phyloP scores from a whole-genome alignment of 1,140 invertebrate genomes.

The Olivierus martensii region DNA sequence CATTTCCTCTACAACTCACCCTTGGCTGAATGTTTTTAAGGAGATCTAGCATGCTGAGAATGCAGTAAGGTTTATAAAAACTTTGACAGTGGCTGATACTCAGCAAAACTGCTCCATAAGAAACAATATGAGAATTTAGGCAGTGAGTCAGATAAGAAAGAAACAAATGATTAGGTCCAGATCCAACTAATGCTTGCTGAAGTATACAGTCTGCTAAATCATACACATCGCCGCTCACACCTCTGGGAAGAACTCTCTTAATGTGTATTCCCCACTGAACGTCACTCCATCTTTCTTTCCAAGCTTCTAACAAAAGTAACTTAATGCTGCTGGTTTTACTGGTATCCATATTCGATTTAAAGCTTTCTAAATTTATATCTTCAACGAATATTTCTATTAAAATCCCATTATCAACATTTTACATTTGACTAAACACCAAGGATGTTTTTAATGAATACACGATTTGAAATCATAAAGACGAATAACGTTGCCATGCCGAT shows the following conservation, averaged over 20 bases:
- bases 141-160: slow-evolving; percentile 86
- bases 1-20: slow-evolving; percentile 26
- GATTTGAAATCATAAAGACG: too few species aligned
- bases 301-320: slow-evolving; percentile 68
- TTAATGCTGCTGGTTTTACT: slow-evolving; percentile 74
- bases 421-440: too few species aligned
- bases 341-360: slow-evolving; percentile 30
- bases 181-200: slow-evolving; percentile 80
- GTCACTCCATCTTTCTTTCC: slow-evolving; percentile 87
- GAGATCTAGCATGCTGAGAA: slow-evolving; percentile 70
- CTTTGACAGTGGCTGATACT: slow-evolving; percentile 65
- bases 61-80: slow-evolving; percentile 75
- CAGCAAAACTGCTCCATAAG: slow-evolving; percentile 72
- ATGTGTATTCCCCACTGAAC: slow-evolving; percentile 91
- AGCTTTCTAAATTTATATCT: too few species aligned
- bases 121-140: slow-evolving; percentile 68
- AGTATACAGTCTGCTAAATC: slow-evolving; percentile 83
- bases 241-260: slow-evolving; percentile 43
- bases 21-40: slow-evolving; percentile 38
- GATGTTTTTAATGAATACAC: too few species aligned
- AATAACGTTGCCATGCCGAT: too few species aligned
- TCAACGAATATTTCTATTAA: too few species aligned
- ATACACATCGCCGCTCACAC: slow-evolving; percentile 79
- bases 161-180: slow-evolving; percentile 75
- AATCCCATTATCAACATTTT: too few species aligned